Evolutionary conservation across 2,113 vertebrate genomes (phyloP).

Genomic region (Apaloderma vittatum): DNA sequence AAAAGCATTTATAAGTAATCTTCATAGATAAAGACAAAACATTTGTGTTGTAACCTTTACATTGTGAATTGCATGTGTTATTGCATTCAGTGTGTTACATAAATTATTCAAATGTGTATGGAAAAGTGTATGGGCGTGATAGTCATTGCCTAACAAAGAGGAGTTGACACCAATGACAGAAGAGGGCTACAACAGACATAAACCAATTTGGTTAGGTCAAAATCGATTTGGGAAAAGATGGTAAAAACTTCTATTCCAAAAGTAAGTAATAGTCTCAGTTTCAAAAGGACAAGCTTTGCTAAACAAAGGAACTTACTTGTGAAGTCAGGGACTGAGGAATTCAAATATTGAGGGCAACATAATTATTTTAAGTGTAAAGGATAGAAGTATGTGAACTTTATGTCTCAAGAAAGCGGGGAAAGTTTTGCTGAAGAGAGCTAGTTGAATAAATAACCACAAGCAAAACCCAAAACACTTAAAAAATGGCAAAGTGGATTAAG

Average conservation of each 20-base stretch:
- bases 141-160: not conserved
- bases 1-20: not conserved
- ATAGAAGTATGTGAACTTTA: not conserved
- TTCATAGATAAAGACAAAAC: not conserved
- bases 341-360: not conserved
- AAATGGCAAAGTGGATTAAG: slow-evolving; percentile 28
- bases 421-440: not conserved
- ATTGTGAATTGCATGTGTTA: not conserved
- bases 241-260: not conserved
- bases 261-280: not conserved
- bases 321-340: not conserved
- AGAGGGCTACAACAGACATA: not conserved
- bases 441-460: slow-evolving; percentile 21
- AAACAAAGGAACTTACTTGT: not conserved
- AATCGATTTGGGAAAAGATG: not conserved
- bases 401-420: not conserved
- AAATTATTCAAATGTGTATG: not conserved
- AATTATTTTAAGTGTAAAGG: not conserved
- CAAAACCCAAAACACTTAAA: slow-evolving; percentile 5
- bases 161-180: not conserved
- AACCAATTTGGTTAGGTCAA: not conserved
- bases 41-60: not conserved
- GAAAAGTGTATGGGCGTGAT: not conserved
- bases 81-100: not conserved
- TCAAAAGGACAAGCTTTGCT: not conserved